A percentile compares a stretch with the other conserved stretches of the same genome.
Evolutionary conservation across 2,888 invertebrate genomes (phyloP).

Genomic region (Copidosoma aretas): DNA sequence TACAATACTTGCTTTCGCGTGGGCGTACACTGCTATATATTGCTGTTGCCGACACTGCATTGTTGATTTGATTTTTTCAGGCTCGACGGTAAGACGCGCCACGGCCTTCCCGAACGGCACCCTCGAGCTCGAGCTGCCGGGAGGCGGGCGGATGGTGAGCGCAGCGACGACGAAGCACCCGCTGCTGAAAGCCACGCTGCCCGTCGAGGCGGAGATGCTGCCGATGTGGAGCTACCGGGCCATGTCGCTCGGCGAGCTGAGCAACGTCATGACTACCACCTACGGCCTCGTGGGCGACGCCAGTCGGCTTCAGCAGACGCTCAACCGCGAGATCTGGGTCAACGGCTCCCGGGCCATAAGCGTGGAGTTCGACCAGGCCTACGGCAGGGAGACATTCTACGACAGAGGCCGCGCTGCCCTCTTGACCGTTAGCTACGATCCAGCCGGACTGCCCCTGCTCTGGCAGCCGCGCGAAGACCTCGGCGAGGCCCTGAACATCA

Average conservation of each 20-base stretch:
- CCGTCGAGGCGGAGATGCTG: slow-evolving; percentile 88
- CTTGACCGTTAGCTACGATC: slow-evolving; percentile 86
- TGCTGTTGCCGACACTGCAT: no score
- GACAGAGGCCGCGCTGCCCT: slow-evolving; percentile 83
- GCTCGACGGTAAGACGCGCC: slow-evolving; percentile 73
- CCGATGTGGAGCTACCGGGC: slow-evolving; percentile 89
- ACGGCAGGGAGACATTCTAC: slow-evolving; percentile 88
- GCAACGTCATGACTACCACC: slow-evolving; percentile 81
- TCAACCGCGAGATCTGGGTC: slow-evolving; percentile 84
- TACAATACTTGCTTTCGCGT: not conserved
- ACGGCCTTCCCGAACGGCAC: slow-evolving; percentile 81
- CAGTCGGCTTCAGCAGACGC: slow-evolving; percentile 82
- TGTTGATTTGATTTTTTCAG: slow-evolving; percentile 34
- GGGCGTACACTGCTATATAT: no score
- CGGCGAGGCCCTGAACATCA: slow-evolving; percentile 82
- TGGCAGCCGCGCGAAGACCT: slow-evolving; percentile 79
- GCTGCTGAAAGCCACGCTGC: slow-evolving; percentile 80
- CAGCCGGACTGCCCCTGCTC: slow-evolving; percentile 85
- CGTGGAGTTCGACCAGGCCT: slow-evolving; percentile 91
- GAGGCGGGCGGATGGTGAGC: slow-evolving; percentile 77
- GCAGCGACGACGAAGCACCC: slow-evolving; percentile 84
- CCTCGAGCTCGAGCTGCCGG: slow-evolving; percentile 76
- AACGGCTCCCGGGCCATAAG: slow-evolving; percentile 89
- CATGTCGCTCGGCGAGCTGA: slow-evolving; percentile 78
- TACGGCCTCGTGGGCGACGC: slow-evolving; percentile 86